phyloP scores from a whole-genome alignment of 2,113 vertebrate genomes.

The Thinocorus orbignyianus region DNA sequence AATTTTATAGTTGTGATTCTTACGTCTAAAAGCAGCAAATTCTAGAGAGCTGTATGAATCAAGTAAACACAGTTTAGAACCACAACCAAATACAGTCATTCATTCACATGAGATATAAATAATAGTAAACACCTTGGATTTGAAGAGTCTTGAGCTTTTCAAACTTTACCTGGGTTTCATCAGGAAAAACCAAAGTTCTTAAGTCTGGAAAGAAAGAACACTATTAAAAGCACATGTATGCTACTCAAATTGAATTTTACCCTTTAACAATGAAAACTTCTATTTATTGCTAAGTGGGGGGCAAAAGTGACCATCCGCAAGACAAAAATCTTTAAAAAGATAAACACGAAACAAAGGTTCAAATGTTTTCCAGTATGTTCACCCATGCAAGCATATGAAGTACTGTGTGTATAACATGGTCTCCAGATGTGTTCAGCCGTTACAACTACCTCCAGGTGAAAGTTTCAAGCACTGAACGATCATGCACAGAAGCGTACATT shows the following conservation, averaged over 20 bases:
- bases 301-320: background rate
- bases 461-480: background rate
- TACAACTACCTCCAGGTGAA: background rate
- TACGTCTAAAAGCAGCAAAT: background rate
- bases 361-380: fast-evolving
- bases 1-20: background rate
- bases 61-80: background rate
- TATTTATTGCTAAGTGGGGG: background rate
- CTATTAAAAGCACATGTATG: background rate
- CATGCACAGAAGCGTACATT: fast-evolving
- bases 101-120: background rate
- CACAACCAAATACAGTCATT: background rate
- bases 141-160: slow-evolving; percentile 7
- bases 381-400: fast-evolving
- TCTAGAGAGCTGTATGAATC: background rate
- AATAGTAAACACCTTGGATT: slow-evolving; percentile 28
- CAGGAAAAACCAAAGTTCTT: slow-evolving; percentile 1
- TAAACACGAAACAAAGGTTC: background rate
- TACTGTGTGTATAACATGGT: fast-evolving
- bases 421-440: background rate
- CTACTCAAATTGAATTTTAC: background rate
- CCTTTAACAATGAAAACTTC: background rate
- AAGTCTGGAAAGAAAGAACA: background rate
- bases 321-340: fast-evolving
- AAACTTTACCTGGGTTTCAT: slow-evolving; percentile 25